Base-by-base conservation (phyloP, 2,888 invertebrate species). In the Pollenia labialis region DNA sequence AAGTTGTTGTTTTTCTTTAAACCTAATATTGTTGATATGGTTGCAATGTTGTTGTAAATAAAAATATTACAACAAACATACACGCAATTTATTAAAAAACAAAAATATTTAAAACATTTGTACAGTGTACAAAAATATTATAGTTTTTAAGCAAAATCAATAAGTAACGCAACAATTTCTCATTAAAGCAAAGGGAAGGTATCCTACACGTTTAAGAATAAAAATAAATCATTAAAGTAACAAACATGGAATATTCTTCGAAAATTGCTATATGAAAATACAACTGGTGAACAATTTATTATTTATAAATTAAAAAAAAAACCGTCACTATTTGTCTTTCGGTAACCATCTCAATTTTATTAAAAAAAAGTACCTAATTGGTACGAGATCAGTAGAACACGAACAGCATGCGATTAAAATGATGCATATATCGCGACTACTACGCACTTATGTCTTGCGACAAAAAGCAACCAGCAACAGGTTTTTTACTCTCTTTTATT, bases 1-100 rank as follows among this genome's bases (percentile, higher is more conserved):
- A 88, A 92, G 93, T 93, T 56, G 11, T 14, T 58, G 18, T 46
- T 8, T 8, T 32, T 16, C 11, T 40, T 56, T 48, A 8, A 46
- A 12, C 11, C 40, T 48, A 3, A 44, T 16, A 2, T 23, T 12
- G 10, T 32, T 64, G 10, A 16, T 66, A 40, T 56, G 52, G 18
- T 50, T 14, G 23, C 6, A 12, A 14, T 40, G 18, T 14, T 52
- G 54, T 56, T 32, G 16, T 12, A 12, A 2, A n/a, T 2, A 32
- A 23, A 23, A 48, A 48, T 18, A 7, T 56, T n/a, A 14, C 71
- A 52, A 32, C 52, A 62, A 52, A 12, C 18, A 40, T 23, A 23
- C 16, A 46, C 16, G 6, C 16, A 18, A 11, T 12, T n/a, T n/a
- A 32, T 50, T 50, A 8, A 32, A 12, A n/a, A 14, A 64, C 11